Conservation (phyloP, 2,797 vertebrate genomes). For the Pangasius djambal region DNA sequence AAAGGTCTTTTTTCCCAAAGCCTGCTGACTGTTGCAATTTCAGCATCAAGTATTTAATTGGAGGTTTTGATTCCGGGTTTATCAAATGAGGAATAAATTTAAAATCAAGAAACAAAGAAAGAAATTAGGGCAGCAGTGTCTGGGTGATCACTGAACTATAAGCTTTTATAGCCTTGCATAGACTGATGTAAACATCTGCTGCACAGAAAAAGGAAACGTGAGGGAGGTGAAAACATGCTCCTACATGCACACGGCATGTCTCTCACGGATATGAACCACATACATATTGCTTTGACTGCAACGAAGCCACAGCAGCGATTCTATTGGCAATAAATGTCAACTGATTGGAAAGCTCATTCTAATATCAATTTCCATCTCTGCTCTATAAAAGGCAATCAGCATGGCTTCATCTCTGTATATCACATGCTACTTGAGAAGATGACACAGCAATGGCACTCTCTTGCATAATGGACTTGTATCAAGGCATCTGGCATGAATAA, state of each 20-base stretch:
- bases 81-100: conserved; percentile 11
- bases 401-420: conserved; percentile 80
- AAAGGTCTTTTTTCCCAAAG: not conserved
- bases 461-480: conserved; percentile 81
- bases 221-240: conserved; percentile 48
- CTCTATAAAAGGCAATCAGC: conserved; percentile 84
- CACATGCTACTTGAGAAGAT: conserved; percentile 82
- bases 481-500: conserved; percentile 82
- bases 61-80: conserved; percentile 21
- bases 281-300: conserved; percentile 79
- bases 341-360: conserved; percentile 85
- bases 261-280: conserved; percentile 77
- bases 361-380: conserved; percentile 84
- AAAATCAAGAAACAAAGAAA: conserved; percentile 21
- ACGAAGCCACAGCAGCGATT: conserved; percentile 77
- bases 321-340: conserved; percentile 81
- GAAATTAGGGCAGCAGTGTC: conserved; percentile 9
- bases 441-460: conserved; percentile 80
- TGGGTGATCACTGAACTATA: conserved; percentile 35
- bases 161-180: conserved; percentile 12
- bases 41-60: conserved; percentile 12
- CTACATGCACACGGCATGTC: conserved; percentile 63
- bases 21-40: not conserved
- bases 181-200: conserved; percentile 52
- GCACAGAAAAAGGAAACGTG: conserved; percentile 15